These are phyloP conservation scores for Salpingus planirostris DNA, from an alignment of 2,888 invertebrate species.

Conservation along the genomic window DNA sequence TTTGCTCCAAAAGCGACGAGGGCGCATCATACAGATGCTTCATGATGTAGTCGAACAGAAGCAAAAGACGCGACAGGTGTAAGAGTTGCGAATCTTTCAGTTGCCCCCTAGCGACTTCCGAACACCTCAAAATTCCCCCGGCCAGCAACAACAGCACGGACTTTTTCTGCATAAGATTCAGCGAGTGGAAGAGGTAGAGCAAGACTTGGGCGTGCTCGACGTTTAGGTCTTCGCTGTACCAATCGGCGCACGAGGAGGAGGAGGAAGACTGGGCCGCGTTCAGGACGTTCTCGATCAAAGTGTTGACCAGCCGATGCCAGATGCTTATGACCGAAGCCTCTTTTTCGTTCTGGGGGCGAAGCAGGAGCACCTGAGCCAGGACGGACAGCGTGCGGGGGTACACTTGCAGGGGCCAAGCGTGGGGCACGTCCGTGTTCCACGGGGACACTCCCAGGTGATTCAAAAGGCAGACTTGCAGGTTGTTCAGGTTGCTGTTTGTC, in stretches of 20 bases:
- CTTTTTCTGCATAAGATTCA: constrained; percentile 95
- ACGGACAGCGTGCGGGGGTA: constrained; percentile 70
- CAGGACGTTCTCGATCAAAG: constrained; percentile 77
- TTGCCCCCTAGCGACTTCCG: constrained; percentile 52
- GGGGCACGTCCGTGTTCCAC: constrained; percentile 53
- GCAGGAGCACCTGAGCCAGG: constrained; percentile 74
- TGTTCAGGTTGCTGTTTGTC: constrained; percentile 59
- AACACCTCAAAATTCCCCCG: constrained; percentile 61
- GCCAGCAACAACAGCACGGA: constrained; percentile 78
- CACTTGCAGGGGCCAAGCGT: constrained; percentile 69
- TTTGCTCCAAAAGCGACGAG: constrained; percentile 73
- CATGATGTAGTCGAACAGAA: constrained; percentile 90
- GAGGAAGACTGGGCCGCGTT: constrained; percentile 42
- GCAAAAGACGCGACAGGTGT: constrained; percentile 70
- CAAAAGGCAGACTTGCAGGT: constrained; percentile 61
- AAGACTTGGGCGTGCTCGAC: constrained; percentile 92
- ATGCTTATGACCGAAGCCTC: constrained; percentile 85
- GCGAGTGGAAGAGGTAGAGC: constrained; percentile 87
- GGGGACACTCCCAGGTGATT: constrained; percentile 68
- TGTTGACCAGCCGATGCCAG: constrained; percentile 85
- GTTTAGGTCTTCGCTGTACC: constrained; percentile 64
- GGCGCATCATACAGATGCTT: constrained; percentile 93
- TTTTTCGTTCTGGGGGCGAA: constrained; percentile 74
- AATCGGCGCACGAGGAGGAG: background rate
- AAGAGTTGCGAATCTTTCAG: constrained; percentile 65